These are phyloP conservation scores for Enteromius unitaeniatus DNA, from an alignment of 2,797 vertebrate genomes.

Conservation along the genomic window DNA sequence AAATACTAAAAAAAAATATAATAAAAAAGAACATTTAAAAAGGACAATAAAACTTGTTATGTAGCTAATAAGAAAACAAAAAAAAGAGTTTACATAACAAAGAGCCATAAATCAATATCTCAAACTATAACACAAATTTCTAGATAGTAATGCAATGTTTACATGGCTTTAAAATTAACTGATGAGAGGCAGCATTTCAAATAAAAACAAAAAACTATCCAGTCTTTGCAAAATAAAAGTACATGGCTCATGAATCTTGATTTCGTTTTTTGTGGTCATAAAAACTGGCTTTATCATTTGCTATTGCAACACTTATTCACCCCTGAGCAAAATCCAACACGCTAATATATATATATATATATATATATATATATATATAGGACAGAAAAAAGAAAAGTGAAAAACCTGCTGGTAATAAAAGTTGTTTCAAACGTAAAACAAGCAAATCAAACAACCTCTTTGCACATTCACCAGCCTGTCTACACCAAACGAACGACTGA, in stretches of 20 bases:
- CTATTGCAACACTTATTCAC: neutral
- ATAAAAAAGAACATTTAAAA: neutral
- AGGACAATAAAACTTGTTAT: neutral
- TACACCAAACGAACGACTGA: neutral
- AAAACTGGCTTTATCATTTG: conserved; percentile 6
- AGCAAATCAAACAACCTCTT: neutral
- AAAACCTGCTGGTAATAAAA: neutral
- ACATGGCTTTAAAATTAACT: neutral
- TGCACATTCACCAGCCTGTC: neutral
- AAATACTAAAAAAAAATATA: neutral
- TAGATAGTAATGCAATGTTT: neutral
- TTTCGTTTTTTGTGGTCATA: neutral
- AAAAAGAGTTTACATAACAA: neutral
- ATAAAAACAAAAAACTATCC: neutral
- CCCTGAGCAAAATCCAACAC: conserved; percentile 20
- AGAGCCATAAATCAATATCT: neutral
- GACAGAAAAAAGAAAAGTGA: neutral
- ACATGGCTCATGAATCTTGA: neutral
- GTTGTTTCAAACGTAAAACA: neutral
- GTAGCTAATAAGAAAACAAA: neutral
- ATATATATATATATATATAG: neutral
- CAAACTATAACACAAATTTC: neutral
- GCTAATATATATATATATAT: neutral
- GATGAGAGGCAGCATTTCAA: conserved; percentile 9
- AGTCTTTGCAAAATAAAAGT: neutral